These are phyloP conservation scores for Trigoniulus corallinus DNA, from an alignment of 1,140 invertebrate species.

Conservation along the genomic window DNA sequence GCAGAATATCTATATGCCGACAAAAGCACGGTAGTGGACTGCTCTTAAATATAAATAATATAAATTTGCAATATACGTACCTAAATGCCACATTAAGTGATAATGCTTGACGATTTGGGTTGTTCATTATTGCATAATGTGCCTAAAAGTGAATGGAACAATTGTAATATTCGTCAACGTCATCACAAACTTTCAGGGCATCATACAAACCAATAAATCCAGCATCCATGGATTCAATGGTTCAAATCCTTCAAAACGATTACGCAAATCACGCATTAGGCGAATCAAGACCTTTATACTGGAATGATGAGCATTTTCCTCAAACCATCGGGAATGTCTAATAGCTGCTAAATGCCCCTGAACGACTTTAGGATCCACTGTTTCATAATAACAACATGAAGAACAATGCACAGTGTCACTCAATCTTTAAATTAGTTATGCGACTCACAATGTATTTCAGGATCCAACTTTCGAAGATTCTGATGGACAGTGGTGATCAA, in stretches of 20 bases:
- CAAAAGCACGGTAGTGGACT: too few relatives aligned
- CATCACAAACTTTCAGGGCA: too few relatives aligned
- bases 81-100: slow-evolving; percentile 75
- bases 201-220: slow-evolving; percentile 65
- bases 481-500: slow-evolving; percentile 84
- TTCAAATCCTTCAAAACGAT: slow-evolving; percentile 73
- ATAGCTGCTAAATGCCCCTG: slow-evolving; percentile 82
- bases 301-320: slow-evolving; percentile 94
- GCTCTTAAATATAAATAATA: background rate
- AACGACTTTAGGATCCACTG: slow-evolving; percentile 65
- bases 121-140: slow-evolving; percentile 93
- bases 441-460: slow-evolving; percentile 57
- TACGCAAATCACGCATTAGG: slow-evolving; percentile 72
- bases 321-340: slow-evolving; percentile 89
- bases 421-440: slow-evolving; percentile 2
- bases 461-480: slow-evolving; percentile 80
- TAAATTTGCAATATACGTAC: slow-evolving; percentile 10
- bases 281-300: slow-evolving; percentile 91
- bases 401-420: background rate
- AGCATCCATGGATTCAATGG: slow-evolving; percentile 91
- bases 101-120: slow-evolving; percentile 76
- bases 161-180: too few relatives aligned
- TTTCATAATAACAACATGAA: slow-evolving; percentile 9
- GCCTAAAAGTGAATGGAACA: slow-evolving; percentile 37
- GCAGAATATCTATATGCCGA: too few relatives aligned